phyloP scores from a whole-genome alignment of 2,113 vertebrate species.

The Capra hircus region DNA sequence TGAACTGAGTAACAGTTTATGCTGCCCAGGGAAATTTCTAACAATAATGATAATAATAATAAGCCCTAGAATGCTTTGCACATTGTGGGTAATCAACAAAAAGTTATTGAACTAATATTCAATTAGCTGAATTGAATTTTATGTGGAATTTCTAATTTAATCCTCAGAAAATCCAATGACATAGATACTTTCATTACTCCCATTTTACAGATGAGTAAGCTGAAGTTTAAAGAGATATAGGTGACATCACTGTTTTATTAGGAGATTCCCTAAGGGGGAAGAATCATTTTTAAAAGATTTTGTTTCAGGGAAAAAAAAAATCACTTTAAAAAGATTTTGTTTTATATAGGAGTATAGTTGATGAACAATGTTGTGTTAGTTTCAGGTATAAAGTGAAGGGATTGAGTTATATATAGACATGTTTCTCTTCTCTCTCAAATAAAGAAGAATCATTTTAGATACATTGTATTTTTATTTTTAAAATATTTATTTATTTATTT shows the following conservation, averaged over 20 bases:
- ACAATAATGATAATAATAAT: not conserved
- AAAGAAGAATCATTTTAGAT: not conserved
- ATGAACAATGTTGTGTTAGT: not conserved
- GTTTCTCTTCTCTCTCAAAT: not conserved
- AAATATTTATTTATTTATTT: not conserved
- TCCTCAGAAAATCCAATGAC: not conserved
- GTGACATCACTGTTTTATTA: not conserved
- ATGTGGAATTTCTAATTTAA: not conserved
- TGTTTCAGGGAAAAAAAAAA: not conserved
- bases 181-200: not conserved
- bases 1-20: not conserved
- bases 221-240: not conserved
- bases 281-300: not conserved
- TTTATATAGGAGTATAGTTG: not conserved
- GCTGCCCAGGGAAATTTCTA: not conserved
- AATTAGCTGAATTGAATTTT: not conserved
- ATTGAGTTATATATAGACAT: not conserved
- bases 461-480: not conserved
- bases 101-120: not conserved
- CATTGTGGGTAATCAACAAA: not conserved
- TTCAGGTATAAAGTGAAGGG: not conserved
- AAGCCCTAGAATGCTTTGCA: not conserved
- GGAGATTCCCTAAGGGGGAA: not conserved
- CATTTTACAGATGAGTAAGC: not conserved
- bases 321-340: not conserved